Evolutionary conservation across 2,888 invertebrate genomes (phyloP), one percentile per base, ranked within the genome.

Genomic region (Plagiodera versicolora): DNA sequence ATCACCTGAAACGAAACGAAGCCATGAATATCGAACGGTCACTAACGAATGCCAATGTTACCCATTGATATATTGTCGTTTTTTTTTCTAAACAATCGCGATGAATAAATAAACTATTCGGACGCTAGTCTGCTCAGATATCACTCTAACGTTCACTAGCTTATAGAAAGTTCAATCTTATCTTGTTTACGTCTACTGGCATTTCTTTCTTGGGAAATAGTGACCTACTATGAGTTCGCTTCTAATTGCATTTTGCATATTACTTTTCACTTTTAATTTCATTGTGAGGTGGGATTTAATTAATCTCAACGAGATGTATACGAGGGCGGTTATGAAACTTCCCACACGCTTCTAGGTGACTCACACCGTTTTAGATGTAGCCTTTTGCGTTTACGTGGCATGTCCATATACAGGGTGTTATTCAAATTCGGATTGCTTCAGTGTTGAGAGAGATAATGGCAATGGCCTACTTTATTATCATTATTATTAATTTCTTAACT

Each of bases 1-100:
- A 64, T 75, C 74, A 67, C 70, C 75, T 74, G 68, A 39, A 73
- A 70, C 18, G 50, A 56, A 54, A 60, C 17, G 17, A 18, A 47
- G 44, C 30, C 48, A 53, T 46, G n/a, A 49, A 54, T 44, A 20
- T 20, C 30, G 24, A 17, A 20, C 14, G 17, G 35, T 32, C 16
- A 11, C 28, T 50, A 10, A 28, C 53, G 35, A 4, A 46, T 11
- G 19, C 8, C 0, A 6, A n/a, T n/a, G 18, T 9, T 19, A 6
- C 4, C 4, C 11, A 39, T 39, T 9, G 14, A 2, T 3, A 6
- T 2, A 39, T 4, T 14, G 14, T n/a, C 14, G n/a, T 14, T 14
- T 39, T 39, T 4, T 14, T 39, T 39, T 4, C n/a, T n/a, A n/a
- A 39, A 14, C 8, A 39, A 39, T 39, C 39, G 11, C 39, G 14